These are phyloP conservation scores for Procambarus virginalis DNA, from an alignment of 1,140 invertebrate species.

Conservation along the genomic window DNA sequence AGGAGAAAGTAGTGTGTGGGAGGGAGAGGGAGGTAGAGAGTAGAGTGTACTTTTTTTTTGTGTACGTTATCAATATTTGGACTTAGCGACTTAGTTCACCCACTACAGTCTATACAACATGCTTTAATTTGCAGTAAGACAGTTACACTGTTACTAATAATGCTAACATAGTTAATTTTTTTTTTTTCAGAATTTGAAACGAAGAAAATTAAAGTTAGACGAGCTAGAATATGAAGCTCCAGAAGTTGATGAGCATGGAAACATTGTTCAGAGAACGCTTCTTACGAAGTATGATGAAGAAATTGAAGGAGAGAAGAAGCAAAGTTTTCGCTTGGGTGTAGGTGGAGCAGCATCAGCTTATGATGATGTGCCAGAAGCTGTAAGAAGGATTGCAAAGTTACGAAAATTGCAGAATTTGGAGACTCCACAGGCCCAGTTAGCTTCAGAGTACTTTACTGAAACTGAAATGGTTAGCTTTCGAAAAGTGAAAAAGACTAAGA, in stretches of 20 bases:
- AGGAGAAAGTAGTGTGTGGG: too few species aligned
- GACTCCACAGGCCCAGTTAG: constrained; percentile 81
- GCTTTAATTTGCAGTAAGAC: too few species aligned
- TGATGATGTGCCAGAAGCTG: constrained; percentile 73
- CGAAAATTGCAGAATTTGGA: constrained; percentile 76
- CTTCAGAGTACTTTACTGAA: constrained; percentile 91
- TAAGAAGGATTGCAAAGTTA: constrained; percentile 73
- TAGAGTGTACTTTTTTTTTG: too few species aligned
- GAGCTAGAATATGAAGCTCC: constrained; percentile 92
- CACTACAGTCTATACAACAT: too few species aligned
- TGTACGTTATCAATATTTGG: too few species aligned
- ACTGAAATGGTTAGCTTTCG: constrained; percentile 92
- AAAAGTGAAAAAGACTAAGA: constrained; percentile 93
- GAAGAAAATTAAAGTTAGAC: constrained; percentile 78
- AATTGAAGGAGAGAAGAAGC: constrained; percentile 85
- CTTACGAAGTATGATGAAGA: constrained; percentile 98
- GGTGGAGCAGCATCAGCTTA: constrained; percentile 35
- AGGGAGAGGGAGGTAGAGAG: too few species aligned
- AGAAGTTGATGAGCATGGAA: constrained; percentile 87
- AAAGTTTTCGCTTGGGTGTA: constrained; percentile 81
- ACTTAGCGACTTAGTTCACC: too few species aligned
- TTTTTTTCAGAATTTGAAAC: constrained; percentile 59
- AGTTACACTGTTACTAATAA: too few species aligned
- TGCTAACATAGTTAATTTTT: too few species aligned
- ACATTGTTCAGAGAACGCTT: constrained; percentile 81